Evolutionary conservation across 2,888 invertebrate genomes (phyloP).

Genomic region (Seladonia tumulorum): DNA sequence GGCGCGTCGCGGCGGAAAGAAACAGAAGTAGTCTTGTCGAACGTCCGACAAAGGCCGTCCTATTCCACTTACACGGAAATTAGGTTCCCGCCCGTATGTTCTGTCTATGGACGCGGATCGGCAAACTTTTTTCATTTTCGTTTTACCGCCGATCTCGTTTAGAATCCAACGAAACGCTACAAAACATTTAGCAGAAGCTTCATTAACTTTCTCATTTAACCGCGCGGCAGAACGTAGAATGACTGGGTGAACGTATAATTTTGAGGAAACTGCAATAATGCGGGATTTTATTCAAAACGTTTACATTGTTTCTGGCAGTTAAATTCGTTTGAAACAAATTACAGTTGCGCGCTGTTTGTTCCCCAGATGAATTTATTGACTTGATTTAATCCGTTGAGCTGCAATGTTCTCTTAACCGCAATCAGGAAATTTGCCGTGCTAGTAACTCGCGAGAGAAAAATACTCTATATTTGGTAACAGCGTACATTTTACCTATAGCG

Average conservation of each 20-base stretch:
- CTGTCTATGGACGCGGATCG: background rate
- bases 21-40: background rate
- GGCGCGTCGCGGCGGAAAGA: background rate
- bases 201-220: background rate
- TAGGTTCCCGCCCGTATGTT: background rate
- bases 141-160: background rate
- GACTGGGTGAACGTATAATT: background rate
- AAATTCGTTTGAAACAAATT: background rate
- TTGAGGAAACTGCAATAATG: background rate
- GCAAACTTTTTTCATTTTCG: background rate
- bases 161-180: background rate
- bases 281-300: background rate
- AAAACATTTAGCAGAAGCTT: background rate
- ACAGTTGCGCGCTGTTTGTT: background rate
- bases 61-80: conserved; percentile 14
- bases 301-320: background rate
- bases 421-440: background rate
- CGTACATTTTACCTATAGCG: background rate
- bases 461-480: background rate
- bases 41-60: conserved; percentile 20
- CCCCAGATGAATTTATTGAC: background rate
- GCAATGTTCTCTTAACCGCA: background rate
- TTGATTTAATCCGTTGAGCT: background rate
- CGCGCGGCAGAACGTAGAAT: background rate
- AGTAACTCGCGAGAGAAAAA: background rate